Conservation (phyloP, 2,113 vertebrate genomes). For the Chaenocephalus aceratus region DNA sequence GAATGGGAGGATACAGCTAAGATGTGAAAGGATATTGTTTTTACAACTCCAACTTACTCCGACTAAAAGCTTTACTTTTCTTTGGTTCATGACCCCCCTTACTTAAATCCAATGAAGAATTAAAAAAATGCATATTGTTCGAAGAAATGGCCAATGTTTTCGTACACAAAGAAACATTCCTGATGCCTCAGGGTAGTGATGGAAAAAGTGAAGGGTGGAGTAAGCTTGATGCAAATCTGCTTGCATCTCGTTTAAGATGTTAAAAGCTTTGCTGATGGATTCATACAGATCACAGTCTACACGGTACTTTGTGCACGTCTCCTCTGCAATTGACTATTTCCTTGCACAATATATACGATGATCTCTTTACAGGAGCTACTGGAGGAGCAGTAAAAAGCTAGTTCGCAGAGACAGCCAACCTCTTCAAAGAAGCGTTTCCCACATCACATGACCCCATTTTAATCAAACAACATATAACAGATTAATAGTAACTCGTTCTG, state of each 20-base stretch:
- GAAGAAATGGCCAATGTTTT: not conserved
- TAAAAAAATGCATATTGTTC: not conserved
- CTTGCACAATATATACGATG: not conserved
- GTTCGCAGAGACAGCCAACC: not conserved
- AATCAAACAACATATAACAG: not conserved
- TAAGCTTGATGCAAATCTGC: not conserved
- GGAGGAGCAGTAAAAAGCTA: not conserved
- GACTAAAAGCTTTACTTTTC: not conserved
- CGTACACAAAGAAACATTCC: not conserved
- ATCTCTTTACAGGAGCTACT: not conserved
- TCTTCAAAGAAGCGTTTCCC: not conserved
- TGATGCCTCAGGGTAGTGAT: not conserved
- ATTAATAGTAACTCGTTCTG: not conserved
- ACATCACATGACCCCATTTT: not conserved
- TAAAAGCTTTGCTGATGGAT: not conserved
- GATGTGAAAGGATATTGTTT: not conserved
- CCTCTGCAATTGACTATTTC: not conserved
- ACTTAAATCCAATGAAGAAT: slow-evolving; percentile 7
- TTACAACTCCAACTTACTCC: not conserved
- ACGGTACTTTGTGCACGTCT: not conserved
- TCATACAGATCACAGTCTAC: not conserved
- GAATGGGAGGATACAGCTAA: not conserved
- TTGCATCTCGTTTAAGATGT: not conserved
- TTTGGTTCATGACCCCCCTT: not conserved
- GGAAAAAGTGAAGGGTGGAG: not conserved